Conservation (phyloP, 2,797 vertebrate species). For the Rhyacichthys aspro region DNA sequence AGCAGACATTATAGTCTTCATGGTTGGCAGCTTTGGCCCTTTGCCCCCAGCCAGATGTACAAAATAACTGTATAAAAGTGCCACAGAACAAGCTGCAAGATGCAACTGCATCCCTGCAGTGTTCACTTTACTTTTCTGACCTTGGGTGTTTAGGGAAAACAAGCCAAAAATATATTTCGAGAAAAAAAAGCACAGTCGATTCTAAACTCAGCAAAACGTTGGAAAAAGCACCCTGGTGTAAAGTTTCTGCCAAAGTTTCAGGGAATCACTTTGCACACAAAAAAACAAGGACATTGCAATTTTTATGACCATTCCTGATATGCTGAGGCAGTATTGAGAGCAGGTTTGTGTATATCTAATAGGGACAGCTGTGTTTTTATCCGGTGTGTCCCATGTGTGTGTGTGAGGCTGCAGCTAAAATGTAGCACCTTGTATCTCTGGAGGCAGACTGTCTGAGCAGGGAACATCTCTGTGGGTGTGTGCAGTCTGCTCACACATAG, state of each 20-base stretch:
- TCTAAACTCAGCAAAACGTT: constrained; percentile 18
- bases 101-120: constrained; percentile 5
- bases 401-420: constrained; percentile 37
- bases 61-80: constrained; percentile 3
- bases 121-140: constrained; percentile 10
- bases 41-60: constrained; percentile 4
- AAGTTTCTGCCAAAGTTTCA: constrained; percentile 16
- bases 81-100: neutral
- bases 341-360: constrained; percentile 2
- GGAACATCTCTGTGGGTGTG: constrained; percentile 24
- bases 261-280: constrained; percentile 5
- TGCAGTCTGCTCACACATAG: constrained; percentile 19
- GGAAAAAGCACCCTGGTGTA: constrained; percentile 7
- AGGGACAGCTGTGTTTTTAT: constrained; percentile 8
- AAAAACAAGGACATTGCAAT: constrained; percentile 20
- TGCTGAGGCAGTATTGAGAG: neutral
- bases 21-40: constrained; percentile 1
- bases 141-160: constrained; percentile 15
- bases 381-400: neutral
- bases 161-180: constrained; percentile 1
- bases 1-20: constrained; percentile 14
- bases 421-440: constrained; percentile 49
- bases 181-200: constrained; percentile 10
- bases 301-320: constrained; percentile 19
- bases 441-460: constrained; percentile 36